These are phyloP conservation scores for Myotis daubentonii DNA, from an alignment of 2,797 vertebrate genomes.

Conservation along the genomic window DNA sequence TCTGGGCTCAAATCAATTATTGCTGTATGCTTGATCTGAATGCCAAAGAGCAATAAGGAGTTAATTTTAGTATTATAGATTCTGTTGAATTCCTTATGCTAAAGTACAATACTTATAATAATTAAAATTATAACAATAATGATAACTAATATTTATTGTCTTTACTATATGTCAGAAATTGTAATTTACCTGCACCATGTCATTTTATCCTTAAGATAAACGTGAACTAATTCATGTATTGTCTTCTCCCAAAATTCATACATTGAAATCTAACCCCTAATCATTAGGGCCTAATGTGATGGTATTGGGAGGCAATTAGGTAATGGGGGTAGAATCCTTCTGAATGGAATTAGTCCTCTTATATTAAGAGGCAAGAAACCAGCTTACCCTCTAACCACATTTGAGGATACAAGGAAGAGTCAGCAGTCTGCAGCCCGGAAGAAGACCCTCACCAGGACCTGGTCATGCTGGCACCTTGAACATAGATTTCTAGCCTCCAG, in stretches of 20 bases:
- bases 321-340: neutral
- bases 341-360: neutral
- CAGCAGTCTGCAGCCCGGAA: neutral
- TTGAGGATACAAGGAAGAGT: neutral
- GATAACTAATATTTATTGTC: neutral
- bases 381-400: neutral
- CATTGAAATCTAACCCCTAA: neutral
- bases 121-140: neutral
- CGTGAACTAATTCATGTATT: neutral
- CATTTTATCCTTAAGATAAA: slow-evolving; percentile 38
- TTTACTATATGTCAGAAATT: neutral
- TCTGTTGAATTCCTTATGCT: neutral
- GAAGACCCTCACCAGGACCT: neutral
- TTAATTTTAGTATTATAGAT: neutral
- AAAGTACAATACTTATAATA: neutral
- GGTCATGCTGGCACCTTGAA: neutral
- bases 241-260: neutral
- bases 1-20: neutral
- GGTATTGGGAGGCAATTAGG: neutral
- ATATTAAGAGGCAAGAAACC: neutral
- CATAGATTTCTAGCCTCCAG: neutral
- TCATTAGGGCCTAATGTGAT: neutral
- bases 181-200: neutral
- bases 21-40: neutral
- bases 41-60: neutral